Conservation (phyloP, 2,797 vertebrate genomes). For the Salmo trutta region DNA sequence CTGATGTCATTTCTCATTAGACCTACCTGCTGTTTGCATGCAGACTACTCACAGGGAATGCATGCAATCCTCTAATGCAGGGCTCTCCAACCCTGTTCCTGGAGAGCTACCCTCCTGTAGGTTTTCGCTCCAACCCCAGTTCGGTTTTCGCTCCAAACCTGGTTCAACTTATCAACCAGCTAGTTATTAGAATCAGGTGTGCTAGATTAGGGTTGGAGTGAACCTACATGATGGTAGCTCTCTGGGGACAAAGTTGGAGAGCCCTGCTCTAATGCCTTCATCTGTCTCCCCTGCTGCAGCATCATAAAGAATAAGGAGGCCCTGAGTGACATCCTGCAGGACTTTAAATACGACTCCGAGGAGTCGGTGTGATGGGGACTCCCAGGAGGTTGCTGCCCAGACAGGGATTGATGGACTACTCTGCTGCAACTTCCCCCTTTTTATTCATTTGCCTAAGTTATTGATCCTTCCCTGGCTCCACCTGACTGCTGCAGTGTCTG, state of each 20-base stretch:
- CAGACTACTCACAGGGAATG: not conserved
- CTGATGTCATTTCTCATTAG: not conserved
- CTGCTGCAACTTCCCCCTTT: constrained; percentile 39
- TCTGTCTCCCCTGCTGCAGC: constrained; percentile 63
- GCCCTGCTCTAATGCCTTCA: too few relatives aligned
- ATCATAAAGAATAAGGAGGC: constrained; percentile 94
- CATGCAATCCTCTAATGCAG: not conserved
- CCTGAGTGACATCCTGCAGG: constrained; percentile 94
- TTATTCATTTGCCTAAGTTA: constrained; percentile 46
- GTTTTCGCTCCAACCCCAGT: too few relatives aligned
- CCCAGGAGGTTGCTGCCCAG: constrained; percentile 29
- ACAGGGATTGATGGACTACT: constrained; percentile 39
- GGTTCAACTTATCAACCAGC: too few relatives aligned
- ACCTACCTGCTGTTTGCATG: not conserved
- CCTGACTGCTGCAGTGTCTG: constrained; percentile 61
- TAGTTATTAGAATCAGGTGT: too few relatives aligned
- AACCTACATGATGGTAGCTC: too few relatives aligned
- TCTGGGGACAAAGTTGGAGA: too few relatives aligned
- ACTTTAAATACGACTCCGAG: constrained; percentile 95
- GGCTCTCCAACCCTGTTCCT: too few relatives aligned
- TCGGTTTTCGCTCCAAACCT: too few relatives aligned
- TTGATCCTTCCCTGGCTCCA: constrained; percentile 56
- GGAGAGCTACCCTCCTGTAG: too few relatives aligned
- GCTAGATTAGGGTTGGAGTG: too few relatives aligned
- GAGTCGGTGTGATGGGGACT: constrained; percentile 77